Evolutionary conservation across 2,797 vertebrate genomes (phyloP).

Genomic region (Spinibarbus caldwelli): DNA sequence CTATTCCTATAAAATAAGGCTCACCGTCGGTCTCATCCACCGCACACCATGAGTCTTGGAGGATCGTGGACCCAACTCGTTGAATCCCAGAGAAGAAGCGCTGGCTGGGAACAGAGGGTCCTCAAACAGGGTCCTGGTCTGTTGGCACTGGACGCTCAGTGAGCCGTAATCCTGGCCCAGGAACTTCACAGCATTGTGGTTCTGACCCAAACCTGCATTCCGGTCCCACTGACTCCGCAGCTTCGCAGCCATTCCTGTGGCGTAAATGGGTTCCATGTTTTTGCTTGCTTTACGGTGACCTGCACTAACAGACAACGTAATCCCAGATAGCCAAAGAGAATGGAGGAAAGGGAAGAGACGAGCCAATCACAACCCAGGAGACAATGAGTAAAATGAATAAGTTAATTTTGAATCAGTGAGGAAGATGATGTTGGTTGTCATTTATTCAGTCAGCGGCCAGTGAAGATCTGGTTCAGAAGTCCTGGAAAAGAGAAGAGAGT

Average conservation of each 20-base stretch:
- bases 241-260: slow-evolving; percentile 85
- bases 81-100: slow-evolving; percentile 84
- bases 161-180: slow-evolving; percentile 85
- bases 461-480: not conserved
- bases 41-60: slow-evolving; percentile 84
- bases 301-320: slow-evolving; percentile 1
- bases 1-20: slow-evolving; percentile 45
- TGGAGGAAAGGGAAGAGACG: not conserved
- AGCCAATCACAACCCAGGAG: slow-evolving; percentile 21
- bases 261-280: slow-evolving; percentile 77
- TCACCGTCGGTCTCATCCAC: slow-evolving; percentile 92
- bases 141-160: slow-evolving; percentile 72
- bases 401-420: not conserved
- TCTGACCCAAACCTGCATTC: slow-evolving; percentile 84
- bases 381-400: not conserved
- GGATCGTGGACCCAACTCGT: slow-evolving; percentile 86
- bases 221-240: slow-evolving; percentile 86
- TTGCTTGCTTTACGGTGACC: not conserved
- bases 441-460: not conserved
- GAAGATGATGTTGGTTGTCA: slow-evolving; percentile 11
- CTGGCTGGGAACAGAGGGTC: slow-evolving; percentile 79
- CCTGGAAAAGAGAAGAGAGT: slow-evolving; percentile 12
- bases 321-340: slow-evolving; percentile 20
- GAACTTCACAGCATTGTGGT: slow-evolving; percentile 87
- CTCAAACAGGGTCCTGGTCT: slow-evolving; percentile 77